phyloP scores from a whole-genome alignment of 2,888 invertebrate genomes.

The Eupithecia vulgata region DNA sequence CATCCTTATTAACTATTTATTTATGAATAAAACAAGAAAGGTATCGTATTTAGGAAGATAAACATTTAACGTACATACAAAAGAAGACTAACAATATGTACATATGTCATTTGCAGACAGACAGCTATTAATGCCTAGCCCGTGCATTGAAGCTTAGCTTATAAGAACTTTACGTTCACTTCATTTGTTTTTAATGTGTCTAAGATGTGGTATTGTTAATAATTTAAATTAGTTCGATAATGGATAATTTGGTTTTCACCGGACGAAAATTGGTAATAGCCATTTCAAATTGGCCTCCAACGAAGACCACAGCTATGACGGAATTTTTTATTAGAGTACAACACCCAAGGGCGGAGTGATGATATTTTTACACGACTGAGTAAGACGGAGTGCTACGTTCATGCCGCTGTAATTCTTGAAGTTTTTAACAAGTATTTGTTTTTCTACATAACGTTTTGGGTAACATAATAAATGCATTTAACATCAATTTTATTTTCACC shows the following conservation, averaged over 20 bases:
- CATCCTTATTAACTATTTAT: too few species aligned
- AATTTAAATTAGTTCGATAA: too few species aligned
- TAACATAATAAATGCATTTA: neutral
- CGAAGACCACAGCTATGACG: neutral
- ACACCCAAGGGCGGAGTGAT: neutral
- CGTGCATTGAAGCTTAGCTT: neutral
- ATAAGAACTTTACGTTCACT: neutral
- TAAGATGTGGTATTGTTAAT: neutral
- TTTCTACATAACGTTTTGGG: neutral
- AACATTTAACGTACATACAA: too few species aligned
- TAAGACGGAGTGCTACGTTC: neutral
- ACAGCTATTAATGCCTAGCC: too few species aligned
- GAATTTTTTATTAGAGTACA: neutral
- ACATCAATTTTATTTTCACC: neutral
- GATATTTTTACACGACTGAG: neutral
- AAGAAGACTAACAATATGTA: too few species aligned
- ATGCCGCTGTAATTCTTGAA: neutral
- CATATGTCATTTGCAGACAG: too few species aligned
- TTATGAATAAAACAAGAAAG: too few species aligned
- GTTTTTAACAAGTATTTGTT: neutral
- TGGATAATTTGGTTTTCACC: neutral
- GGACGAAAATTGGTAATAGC: neutral
- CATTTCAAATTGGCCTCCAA: neutral
- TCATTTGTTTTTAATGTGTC: neutral
- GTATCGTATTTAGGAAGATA: too few species aligned